Evolutionary conservation across 2,113 vertebrate species (phyloP), one percentile per base, ranked within the genome.

Genomic region (Cephalopterus ornatus): DNA sequence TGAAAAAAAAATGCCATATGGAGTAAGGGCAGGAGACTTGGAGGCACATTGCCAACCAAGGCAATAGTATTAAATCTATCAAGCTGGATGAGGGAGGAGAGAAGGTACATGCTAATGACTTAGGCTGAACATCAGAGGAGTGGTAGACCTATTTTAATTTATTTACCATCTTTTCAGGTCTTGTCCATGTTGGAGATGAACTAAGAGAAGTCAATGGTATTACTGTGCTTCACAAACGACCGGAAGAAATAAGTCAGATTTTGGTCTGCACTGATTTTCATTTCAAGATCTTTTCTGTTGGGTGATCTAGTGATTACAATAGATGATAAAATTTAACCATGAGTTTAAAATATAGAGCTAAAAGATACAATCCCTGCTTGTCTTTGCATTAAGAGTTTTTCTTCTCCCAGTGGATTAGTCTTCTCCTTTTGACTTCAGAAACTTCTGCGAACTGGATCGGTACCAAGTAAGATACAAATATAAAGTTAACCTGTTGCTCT

Each of bases 211-310:
- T 99, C 95, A 99, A 99, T 15, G 99, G 99, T 65, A 97, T 99
- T 61, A 94, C 98, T 22, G 99, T 99, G 71, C 98, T 99, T 68
- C 98, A 99, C 96, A 99, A 99, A 97, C 97, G 98, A 76, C 99
- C 99, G 0, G 99, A 99, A 49, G 99, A 99, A 97, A 99, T 99
- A 95, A 99, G 99, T 95, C 99, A 99, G 97, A 99, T 99, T 96
- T 97, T 99, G 99, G 99, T 99, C 95, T 61, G 97, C 95, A 80
- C 74, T 62, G 28, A 39, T 95, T 95, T 89, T 87, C 23, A 39
- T 89, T 84, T 79, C 55, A 80, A 77, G 63, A 89, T 92, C 30
- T 81, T 73, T 77, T 61, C 63, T 91, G 35, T 86, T 79, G 59
- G 22, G 67, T 86, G 59, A 63, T 90, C 33, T 87, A 88, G 42